These are phyloP conservation scores for Parazoanthus atlanticus DNA, from an alignment of 92 coral and sea anemone species.

Conservation along the genomic window DNA sequence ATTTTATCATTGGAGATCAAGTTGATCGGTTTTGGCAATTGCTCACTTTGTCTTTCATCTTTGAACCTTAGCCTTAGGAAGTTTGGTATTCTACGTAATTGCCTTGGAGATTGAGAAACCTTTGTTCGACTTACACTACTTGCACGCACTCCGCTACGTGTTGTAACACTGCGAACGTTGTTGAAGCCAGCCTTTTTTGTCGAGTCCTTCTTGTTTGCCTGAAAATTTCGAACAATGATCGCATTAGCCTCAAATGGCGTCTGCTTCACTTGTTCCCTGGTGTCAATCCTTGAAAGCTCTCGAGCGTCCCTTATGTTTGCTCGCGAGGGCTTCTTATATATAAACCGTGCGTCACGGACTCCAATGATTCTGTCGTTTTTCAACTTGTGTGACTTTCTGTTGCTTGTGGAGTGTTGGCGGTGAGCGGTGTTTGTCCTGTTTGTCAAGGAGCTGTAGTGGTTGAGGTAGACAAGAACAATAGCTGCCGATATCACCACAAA, in stretches of 20 bases:
- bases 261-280: conserved; percentile 2
- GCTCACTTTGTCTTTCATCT: not conserved
- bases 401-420: not conserved
- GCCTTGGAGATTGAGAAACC: not conserved
- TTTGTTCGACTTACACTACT: too few relatives aligned
- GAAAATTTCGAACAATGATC: not conserved
- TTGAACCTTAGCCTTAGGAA: not conserved
- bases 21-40: not conserved
- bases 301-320: not conserved
- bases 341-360: not conserved
- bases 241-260: not conserved
- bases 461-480: conserved; percentile 3
- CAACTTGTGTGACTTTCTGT: not conserved
- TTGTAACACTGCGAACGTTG: not conserved
- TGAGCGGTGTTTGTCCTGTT: conserved; percentile 6
- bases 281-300: not conserved
- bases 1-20: not conserved
- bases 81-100: not conserved
- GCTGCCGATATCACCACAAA: conserved; percentile 13
- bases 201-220: not conserved
- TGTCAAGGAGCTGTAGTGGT: conserved; percentile 5
- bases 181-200: not conserved
- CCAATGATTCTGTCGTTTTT: not conserved
- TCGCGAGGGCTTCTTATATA: not conserved
- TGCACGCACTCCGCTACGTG: not conserved